Base-by-base conservation (phyloP, 2,797 vertebrate genomes). In the Myiotriccus ornatus region DNA sequence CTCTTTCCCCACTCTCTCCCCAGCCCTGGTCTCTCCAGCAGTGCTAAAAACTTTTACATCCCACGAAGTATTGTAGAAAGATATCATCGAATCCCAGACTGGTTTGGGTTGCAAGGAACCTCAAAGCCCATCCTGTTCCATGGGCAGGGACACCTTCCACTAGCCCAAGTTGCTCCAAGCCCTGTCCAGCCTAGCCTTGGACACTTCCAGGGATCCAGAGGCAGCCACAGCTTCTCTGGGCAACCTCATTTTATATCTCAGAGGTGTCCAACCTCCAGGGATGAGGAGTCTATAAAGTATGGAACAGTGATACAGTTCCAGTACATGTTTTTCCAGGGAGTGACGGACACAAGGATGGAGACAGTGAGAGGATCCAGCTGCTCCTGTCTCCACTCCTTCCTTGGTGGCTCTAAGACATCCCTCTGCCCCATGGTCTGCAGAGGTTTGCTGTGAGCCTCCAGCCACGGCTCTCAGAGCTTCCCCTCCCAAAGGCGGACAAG, bases 401-500 rank as follows among this genome's bases (percentile, higher is more conserved):
- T 8, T 7, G 4, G 7, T 3, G 17, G 56, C 52, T 20, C 9
- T 3, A 9, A 50, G 30, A 62, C 37, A 27, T 28, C 20, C 11
- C 39, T 49, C 22, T 27, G 11, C 41, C 19, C 44, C 4, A 17
- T 7, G 11, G 12, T 44, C 50, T 18, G 14, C 14, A 27, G n/a
- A 10, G 46, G 13, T 43, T 53, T 22, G 50, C 63, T 14, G 18
- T 6, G 43, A 44, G 13, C 22, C 53, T 41, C 70, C 10, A 3
- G 3, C 44, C 28, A 25, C 0, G 0, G 35, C 35, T 30, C 63
- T 35, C 21, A 23, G 41, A 25, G 43, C 21, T 50, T 14, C 47
- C 35, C 24, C 11, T 15, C 21, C 46, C 3, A 0, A 14, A 21
- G 23, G 6, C 14, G 27, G n/a, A 6, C 0, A 0, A 12, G 39